Base-by-base conservation (phyloP, 2,888 invertebrate species). In the Tenthredo mesomela region DNA sequence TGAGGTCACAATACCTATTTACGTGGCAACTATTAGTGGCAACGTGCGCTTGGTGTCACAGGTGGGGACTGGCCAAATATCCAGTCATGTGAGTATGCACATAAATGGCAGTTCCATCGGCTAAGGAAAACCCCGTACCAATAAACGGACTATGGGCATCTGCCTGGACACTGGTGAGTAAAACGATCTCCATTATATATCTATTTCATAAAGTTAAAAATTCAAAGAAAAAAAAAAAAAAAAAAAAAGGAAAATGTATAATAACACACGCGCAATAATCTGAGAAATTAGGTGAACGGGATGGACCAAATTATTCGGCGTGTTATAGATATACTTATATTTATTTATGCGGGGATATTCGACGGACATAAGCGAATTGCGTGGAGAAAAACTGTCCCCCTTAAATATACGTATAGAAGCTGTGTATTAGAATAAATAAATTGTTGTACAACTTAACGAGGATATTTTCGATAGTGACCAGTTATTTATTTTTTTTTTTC, bases 141-240 rank as follows among this genome's bases (percentile, higher is more conserved):
- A 82, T 82, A 43, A 88, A 92, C 91, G 91, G 93, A 94, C 92
- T 93, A 94, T 94, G 94, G 94, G 94, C 93, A 94, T 93, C 93
- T 94, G 94, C 93, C 93, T 94, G 93, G 94, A 94, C 93, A 94
- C 94, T 92, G 94, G 94, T 94, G 87, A 90, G 92, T 89, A 33
- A 33, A 67, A 33, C 4, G 0, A 33, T 15, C 29, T 10, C 15
- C 0, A n/a, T n/a, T 77, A 67, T 10, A 7, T 37, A 70, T 50
- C n/a, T 7, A 9, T 0, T 67, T 4, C 21, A 4, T 47, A 9
- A 10, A n/a, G n/a, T n/a, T n/a, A n/a, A 40, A 15, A 77, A 15
- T 67, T 71, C 0, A 0, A 18, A 1, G 12, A 3, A 40, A 1
- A 3, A 15, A 0, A 0, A 10, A 3, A 2, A 40, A 3, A 3